These are phyloP conservation scores for Heteromormyrus szaboi DNA, from an alignment of 2,797 vertebrate genomes.

Conservation along the genomic window DNA sequence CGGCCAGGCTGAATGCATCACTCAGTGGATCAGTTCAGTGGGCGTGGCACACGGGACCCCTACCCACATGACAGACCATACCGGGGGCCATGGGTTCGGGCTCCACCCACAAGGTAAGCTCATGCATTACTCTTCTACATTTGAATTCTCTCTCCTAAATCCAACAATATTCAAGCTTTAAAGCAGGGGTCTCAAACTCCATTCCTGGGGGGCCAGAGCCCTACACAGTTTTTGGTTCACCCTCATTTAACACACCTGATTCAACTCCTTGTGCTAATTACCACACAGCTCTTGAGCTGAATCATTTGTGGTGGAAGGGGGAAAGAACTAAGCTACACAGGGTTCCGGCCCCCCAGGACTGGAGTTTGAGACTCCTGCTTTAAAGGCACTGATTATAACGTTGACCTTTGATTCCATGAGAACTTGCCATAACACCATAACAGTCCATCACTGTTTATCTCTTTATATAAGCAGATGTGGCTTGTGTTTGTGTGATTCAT, in stretches of 20 bases:
- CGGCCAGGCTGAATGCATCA: constrained; percentile 89
- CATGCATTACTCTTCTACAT: background rate
- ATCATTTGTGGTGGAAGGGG: no score
- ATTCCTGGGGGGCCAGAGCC: no score
- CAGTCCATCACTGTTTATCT: background rate
- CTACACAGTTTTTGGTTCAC: no score
- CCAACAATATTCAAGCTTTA: background rate
- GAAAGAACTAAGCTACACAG: no score
- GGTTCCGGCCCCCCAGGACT: no score
- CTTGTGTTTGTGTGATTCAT: background rate
- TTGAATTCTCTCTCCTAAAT: background rate
- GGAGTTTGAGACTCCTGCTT: background rate
- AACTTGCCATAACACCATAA: background rate
- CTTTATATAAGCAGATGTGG: background rate
- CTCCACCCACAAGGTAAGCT: constrained; percentile 58
- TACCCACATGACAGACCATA: constrained; percentile 74
- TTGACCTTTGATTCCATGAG: background rate
- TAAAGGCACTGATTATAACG: background rate
- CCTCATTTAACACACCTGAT: no score
- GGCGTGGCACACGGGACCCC: constrained; percentile 80
- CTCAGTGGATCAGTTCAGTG: constrained; percentile 81
- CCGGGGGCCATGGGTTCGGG: constrained; percentile 81
- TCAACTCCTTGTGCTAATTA: no score
- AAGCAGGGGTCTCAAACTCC: no score
- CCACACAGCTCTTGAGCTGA: no score